Evolutionary conservation across 2,797 vertebrate genomes (phyloP), one percentile per base, ranked within the genome.

Genomic region (Tarsius wallacei): DNA sequence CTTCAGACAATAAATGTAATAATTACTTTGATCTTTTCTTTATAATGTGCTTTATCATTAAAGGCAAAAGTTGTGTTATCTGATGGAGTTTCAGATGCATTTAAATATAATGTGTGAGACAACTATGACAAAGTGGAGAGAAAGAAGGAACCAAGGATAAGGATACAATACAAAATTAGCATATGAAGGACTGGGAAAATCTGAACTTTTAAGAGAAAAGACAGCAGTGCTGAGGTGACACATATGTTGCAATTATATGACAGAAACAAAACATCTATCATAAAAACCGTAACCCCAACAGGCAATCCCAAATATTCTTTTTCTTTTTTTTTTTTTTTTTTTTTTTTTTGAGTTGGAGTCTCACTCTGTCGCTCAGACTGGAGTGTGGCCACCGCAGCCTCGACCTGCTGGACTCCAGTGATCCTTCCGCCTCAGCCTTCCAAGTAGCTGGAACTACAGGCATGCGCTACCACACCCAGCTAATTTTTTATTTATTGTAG

Each of bases 141-240:
- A 85, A 26, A 68, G 47, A 22, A 57, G 53, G 26, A 24, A 49
- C 81, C 55, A 10, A 55, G 71, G 47, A 7, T 59, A 24, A 68
- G 93, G 86, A 83, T 83, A 24, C 12, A 82, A 16, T 85, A 33
- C 61, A 78, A 15, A 94, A 84, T 66, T 87, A 36, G 49, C 63
- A 33, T 92, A 10, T 63, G 42, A 94, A 86, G 76, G 87, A 47
- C 8, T 7, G 68, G 17, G 77, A 31, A 61, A 78, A 82, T 73
- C n/a, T n/a, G 9, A 26, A 2, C 6, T 87, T 42, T 42, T 42
- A 42, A 42, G 42, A 6, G 47, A 89, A 78, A 91, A 74, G 36
- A 81, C 33, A 49, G 7, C n/a, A 68, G 1, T 93, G 21, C 49
- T 74, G 70, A 74, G 17, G 33, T 63, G 31, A 74, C 22, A 51